Conservation (phyloP, 1,140 invertebrate species). For the Nomia melanderi region DNA sequence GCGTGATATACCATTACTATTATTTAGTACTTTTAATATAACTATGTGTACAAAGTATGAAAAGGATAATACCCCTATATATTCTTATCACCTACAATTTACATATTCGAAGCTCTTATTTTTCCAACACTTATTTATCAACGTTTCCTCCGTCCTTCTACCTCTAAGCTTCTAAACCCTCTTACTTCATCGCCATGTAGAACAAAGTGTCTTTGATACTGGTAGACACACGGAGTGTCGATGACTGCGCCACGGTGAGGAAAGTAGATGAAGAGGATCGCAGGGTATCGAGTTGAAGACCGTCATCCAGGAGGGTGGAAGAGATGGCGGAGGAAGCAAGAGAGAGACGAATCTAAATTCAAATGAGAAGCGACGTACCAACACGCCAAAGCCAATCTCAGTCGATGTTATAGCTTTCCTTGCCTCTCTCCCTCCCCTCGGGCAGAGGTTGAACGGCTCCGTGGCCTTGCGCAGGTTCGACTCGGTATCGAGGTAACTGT, state of each 20-base stretch:
- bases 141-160: too few species aligned
- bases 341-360: constrained; percentile 76
- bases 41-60: too few species aligned
- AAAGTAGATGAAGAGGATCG: background rate
- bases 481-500: constrained; percentile 56
- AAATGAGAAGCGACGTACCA: constrained; percentile 72
- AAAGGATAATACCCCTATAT: too few species aligned
- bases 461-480: constrained; percentile 25
- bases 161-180: too few species aligned
- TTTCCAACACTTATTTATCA: too few species aligned
- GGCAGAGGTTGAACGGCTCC: background rate
- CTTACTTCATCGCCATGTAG: too few species aligned
- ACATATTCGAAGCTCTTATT: too few species aligned
- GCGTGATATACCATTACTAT: too few species aligned
- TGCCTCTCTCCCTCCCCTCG: constrained; percentile 28
- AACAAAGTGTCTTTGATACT: background rate
- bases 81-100: too few species aligned
- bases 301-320: constrained; percentile 8
- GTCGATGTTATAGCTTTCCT: constrained; percentile 64
- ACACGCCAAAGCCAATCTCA: constrained; percentile 70
- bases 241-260: background rate
- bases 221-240: constrained; percentile 8
- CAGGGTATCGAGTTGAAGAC: constrained; percentile 7
- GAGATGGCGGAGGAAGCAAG: background rate
- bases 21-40: too few species aligned